Evolutionary conservation across 2,797 vertebrate species (phyloP), one percentile per base, ranked within the genome.

Genomic region (Sebastes hubbsi): DNA sequence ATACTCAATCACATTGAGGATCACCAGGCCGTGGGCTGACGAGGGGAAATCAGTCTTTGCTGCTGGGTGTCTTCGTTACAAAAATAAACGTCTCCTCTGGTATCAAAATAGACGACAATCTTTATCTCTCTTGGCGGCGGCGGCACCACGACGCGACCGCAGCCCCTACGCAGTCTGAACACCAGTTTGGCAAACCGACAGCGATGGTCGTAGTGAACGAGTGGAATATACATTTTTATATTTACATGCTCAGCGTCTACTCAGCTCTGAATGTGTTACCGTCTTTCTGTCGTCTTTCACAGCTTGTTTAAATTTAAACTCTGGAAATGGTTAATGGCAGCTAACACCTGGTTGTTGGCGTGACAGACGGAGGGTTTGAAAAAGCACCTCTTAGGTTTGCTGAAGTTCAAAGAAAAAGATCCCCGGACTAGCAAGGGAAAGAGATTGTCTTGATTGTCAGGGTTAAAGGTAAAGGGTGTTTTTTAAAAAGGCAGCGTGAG

Each of bases 81-180:
- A 94, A 94, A 94, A 94, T 94, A 94, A 93, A 94, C 77, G 34
- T 91, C 88, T 92, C 89, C 83, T 94, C 90, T 92, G 88, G 89
- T 94, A 94, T 91, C 88, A 94, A 94, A 94, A 94, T 94, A 94
- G 90, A 92, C 78, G 27, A 91, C 90, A 78, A 87, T 90, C 89
- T 90, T 58, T 59, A 61, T 77, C 87, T 72, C 36, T 30, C 25
- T 42, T 65, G 4, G 59, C 16, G 8, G 6, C 46, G 13, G 24
- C 36, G 36, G 13, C 36, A 6, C 60, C 61, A 11, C 49, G 9
- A 34, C 42, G 25, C 18, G 8, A 30, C 29, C 22, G 8, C 55
- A 27, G 58, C 46, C 24, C 38, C 59, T 58, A 29, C n/a, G 16
- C 61, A 38, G 63, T 59, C 68, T 61, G 30, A 59, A 56, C 81